Evolutionary conservation across 1,140 invertebrate species (phyloP), one percentile per base, ranked within the genome.

Genomic region (Stenopsyche tienmushanensis): DNA sequence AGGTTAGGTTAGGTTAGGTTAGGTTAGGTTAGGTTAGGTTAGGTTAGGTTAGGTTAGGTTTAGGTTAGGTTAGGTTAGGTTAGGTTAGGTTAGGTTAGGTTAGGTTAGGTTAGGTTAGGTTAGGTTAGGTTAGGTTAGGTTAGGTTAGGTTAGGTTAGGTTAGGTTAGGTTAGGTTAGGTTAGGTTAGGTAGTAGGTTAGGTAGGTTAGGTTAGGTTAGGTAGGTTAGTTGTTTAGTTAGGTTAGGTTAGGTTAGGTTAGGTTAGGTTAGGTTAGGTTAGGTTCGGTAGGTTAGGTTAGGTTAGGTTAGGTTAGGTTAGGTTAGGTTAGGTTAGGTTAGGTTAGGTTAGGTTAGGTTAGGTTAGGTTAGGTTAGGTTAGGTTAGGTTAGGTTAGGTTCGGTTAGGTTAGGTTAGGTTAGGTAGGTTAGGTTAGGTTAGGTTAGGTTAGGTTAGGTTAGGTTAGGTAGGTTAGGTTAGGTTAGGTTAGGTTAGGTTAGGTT

Each of bases 21-120:
- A 47, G 44, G 44, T 47, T 65, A 65, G 53, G 64, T 65, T 65
- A 60, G 64, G 64, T 65, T 65, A 65, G 64, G 64, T 65, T 73
- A 70, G 67, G 72, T 72, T 73, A 70, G 70, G 72, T 72, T 72
- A 65, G 67, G 66, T 72, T 72, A 72, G n/a, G n/a, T n/a, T n/a
- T n/a, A n/a, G n/a, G n/a, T n/a, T n/a, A n/a, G n/a, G n/a, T n/a
- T n/a, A n/a, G 67, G 71, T 72, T 72, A 66, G 65, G 71, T 73
- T 68, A 73, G 64, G 70, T 73, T 71, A 73, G 72, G 70, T 73
- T 72, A 64, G 72, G 70, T 71, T 73, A 70, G 72, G 68, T 59
- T 44, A 45, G 57, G 34, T 59, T 44, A 45, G 57, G 34, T 59
- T 44, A 26, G 26, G 57, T 24, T 59, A 26, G 26, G 57, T 24